Conservation (phyloP, 2,888 invertebrate genomes). For the Drosophila barbarae region DNA sequence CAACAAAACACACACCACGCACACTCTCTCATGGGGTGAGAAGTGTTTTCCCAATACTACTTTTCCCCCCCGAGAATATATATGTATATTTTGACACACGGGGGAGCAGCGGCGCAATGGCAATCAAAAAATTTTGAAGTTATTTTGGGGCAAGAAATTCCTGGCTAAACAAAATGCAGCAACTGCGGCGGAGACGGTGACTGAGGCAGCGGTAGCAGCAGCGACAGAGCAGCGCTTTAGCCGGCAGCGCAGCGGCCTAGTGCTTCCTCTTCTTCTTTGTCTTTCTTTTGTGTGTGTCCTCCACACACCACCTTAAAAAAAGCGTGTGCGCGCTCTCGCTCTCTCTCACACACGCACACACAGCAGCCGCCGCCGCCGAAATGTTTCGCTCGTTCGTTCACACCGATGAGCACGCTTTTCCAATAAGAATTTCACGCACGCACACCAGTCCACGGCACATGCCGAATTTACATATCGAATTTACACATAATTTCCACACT, state of each 20-base stretch:
- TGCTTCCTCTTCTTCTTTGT: slow-evolving; percentile 64
- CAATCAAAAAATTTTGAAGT: slow-evolving; percentile 67
- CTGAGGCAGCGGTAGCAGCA: slow-evolving; percentile 8
- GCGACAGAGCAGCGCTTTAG: slow-evolving; percentile 44
- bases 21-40: neutral
- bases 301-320: slow-evolving; percentile 51
- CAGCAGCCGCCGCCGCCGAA: slow-evolving; percentile 55
- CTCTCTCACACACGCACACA: slow-evolving; percentile 33
- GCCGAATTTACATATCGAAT: slow-evolving; percentile 67
- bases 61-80: neutral
- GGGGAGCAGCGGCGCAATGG: slow-evolving; percentile 34
- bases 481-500: slow-evolving; percentile 46
- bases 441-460: slow-evolving; percentile 52
- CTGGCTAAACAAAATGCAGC: slow-evolving; percentile 54
- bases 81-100: slow-evolving; percentile 41
- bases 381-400: slow-evolving; percentile 48
- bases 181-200: slow-evolving; percentile 22
- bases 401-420: slow-evolving; percentile 72
- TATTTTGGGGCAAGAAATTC: slow-evolving; percentile 66
- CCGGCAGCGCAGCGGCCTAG: slow-evolving; percentile 53
- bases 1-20: slow-evolving; percentile 1
- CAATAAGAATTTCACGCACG: slow-evolving; percentile 63
- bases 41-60: slow-evolving; percentile 8
- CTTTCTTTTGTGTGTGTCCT: slow-evolving; percentile 64
- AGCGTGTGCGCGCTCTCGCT: slow-evolving; percentile 42